phyloP scores from a whole-genome alignment of 1,140 invertebrate genomes.

The Aphaenogaster floridana region DNA sequence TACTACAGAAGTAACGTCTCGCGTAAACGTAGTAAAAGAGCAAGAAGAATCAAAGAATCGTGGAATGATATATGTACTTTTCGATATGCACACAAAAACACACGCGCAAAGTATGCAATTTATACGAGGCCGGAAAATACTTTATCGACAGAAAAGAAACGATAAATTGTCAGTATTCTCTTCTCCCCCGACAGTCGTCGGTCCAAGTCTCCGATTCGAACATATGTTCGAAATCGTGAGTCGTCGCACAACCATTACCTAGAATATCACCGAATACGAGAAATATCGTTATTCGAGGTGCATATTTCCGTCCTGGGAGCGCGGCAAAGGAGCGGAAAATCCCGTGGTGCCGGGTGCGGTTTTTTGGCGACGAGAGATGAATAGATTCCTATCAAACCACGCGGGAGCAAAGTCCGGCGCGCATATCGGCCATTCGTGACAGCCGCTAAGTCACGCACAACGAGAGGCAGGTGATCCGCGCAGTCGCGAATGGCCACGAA shows the following conservation, averaged over 20 bases:
- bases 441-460: conserved; percentile 1
- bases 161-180: not conserved
- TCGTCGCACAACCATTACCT: conserved; percentile 9
- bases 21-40: not conserved
- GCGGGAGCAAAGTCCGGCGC: not conserved
- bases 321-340: not conserved
- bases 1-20: no score
- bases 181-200: not conserved
- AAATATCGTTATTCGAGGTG: not conserved
- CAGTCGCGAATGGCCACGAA: conserved; percentile 9
- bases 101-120: not conserved
- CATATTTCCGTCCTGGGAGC: not conserved
- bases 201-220: not conserved
- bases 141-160: not conserved
- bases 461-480: not conserved
- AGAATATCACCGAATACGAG: not conserved
- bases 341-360: no score
- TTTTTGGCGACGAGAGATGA: not conserved
- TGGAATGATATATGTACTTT: not conserved
- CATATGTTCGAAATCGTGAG: conserved; percentile 10
- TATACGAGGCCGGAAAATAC: not conserved
- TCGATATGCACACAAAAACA: not conserved
- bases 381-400: not conserved
- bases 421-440: not conserved
- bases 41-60: not conserved